A percentile compares a stretch with the other conserved stretches of the same genome.
phyloP scores from a whole-genome alignment of 1,140 invertebrate genomes.

The Plodia interpunctella region DNA sequence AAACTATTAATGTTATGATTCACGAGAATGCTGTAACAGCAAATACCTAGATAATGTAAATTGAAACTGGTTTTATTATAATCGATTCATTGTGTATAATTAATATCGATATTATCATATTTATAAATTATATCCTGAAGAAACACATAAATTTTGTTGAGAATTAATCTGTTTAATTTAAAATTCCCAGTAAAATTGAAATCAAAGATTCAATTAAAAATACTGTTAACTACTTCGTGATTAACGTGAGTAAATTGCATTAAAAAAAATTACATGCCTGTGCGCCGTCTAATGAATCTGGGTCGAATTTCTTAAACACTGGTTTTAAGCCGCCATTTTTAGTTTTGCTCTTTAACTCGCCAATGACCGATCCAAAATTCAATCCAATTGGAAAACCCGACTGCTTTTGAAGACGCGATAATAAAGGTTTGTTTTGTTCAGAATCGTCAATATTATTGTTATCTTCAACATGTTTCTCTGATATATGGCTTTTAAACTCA shows the following conservation, averaged over 20 bases:
- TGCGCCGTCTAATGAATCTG: constrained; percentile 38
- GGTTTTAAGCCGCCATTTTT: constrained; percentile 59
- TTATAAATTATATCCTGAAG: too few species aligned
- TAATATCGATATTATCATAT: background rate
- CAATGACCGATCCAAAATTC: constrained; percentile 70
- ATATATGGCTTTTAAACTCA: background rate
- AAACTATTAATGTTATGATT: background rate
- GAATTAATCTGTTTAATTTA: too few species aligned
- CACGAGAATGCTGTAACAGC: background rate
- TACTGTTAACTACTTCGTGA: background rate
- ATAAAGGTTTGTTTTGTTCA: constrained; percentile 34
- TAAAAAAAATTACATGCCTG: constrained; percentile 36
- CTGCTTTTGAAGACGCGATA: constrained; percentile 56
- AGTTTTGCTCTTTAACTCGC: constrained; percentile 66
- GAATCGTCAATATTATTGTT: background rate
- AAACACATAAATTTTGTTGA: too few species aligned
- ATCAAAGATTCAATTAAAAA: too few species aligned
- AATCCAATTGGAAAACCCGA: constrained; percentile 48
- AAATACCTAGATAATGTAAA: background rate
- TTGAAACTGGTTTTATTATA: background rate
- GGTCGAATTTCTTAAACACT: constrained; percentile 67
- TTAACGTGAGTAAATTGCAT: constrained; percentile 18
- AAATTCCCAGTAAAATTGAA: too few species aligned
- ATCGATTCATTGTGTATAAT: background rate
- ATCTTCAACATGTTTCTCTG: background rate